phyloP scores from a whole-genome alignment of 2,113 vertebrate genomes.

The Zosterops pallidus region DNA sequence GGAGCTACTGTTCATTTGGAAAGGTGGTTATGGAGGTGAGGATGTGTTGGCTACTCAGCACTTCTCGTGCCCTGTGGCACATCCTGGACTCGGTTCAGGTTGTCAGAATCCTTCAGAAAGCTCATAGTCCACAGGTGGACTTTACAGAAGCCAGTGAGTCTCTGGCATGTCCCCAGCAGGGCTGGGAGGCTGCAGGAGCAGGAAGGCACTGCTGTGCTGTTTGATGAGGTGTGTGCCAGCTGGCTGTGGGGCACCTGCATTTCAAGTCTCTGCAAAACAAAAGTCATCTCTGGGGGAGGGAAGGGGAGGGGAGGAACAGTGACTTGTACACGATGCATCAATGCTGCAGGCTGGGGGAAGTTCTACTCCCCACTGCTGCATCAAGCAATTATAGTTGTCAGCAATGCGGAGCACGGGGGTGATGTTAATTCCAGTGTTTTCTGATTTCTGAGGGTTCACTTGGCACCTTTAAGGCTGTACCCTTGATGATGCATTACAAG shows the following conservation, averaged over 20 bases:
- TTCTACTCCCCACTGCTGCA: neutral
- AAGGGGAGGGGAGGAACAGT: neutral
- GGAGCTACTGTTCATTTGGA: neutral
- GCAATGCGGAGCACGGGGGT: accelerated
- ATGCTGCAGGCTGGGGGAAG: neutral
- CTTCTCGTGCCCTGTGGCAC: neutral
- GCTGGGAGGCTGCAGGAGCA: accelerated
- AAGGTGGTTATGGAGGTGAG: neutral
- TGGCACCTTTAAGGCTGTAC: neutral
- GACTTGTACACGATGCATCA: neutral
- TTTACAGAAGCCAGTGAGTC: neutral
- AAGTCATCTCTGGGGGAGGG: neutral
- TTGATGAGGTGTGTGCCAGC: neutral
- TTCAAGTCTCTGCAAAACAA: neutral
- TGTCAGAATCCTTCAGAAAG: neutral
- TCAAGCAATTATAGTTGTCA: neutral
- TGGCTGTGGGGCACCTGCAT: neutral
- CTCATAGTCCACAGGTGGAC: neutral
- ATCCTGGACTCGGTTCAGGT: neutral
- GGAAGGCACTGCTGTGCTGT: neutral
- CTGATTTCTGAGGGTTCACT: neutral
- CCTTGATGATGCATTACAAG: accelerated
- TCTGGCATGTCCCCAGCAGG: no score
- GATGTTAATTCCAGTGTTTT: neutral
- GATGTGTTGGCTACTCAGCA: neutral